Evolutionary conservation across 2,888 invertebrate species (phyloP), one percentile per base, ranked within the genome.

Genomic region (Oscheius sp.): DNA sequence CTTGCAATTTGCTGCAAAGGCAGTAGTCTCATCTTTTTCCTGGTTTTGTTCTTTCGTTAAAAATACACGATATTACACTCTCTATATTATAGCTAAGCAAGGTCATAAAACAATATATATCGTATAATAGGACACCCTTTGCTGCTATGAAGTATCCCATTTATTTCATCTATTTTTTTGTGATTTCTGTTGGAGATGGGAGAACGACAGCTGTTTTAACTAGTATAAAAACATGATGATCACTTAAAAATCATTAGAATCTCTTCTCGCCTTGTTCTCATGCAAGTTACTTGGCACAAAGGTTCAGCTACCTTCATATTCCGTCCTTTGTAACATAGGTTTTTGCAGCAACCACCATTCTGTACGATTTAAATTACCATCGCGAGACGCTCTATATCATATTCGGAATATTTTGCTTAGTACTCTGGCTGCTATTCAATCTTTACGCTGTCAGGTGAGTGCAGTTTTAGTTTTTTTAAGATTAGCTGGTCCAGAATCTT

Each of bases 351-450:
- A 45, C 47, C 17, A 49, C 62, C 30, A 62, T 62, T 17, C 47
- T 49, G 62, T 62, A 47, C 49, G 47, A 49, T 28, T 62, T 62
- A 33, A 47, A 49, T 30, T 28, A 45, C 17, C 49, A 62, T 24
- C 62, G 62, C 2, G 62, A 62, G 20, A 45, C 62, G 6, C 32
- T 62, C 1, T 62, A 47, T 24, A 32, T 45, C 17, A 49, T 62
- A 4, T 62, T 62, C 33, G 62, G 62, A n/a, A 62, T 62, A 20
- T 22, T 62, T 30, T 62, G 62, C 49, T 26, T 62, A 36, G 62
- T 62, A 9, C 33, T 49, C 47, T 62, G 62, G 62, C 47, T 62
- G 5, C 32, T 49, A 17, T 62, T 62, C 47, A 47, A 62, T 45
- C 20, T 62, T 17, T 62, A 62, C 49, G 62, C 62, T 44, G 47